Evolutionary conservation across 2,113 vertebrate species (phyloP).

Genomic region (Crotophaga sulcirostris): DNA sequence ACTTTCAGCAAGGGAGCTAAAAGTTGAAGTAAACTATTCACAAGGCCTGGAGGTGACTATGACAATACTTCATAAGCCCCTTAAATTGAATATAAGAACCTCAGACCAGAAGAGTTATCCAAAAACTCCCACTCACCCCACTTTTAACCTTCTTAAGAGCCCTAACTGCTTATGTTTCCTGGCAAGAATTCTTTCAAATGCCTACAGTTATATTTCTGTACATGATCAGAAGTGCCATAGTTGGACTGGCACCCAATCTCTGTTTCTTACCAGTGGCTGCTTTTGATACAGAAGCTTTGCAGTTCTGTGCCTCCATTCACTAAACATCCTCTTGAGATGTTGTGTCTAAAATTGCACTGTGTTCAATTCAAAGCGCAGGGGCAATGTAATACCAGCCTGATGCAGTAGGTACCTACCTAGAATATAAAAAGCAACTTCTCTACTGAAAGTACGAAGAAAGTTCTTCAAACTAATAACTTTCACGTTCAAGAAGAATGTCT

Average conservation of each 20-base stretch:
- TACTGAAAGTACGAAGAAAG: not conserved
- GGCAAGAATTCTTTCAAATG: not conserved
- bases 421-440: not conserved
- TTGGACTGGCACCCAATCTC: not conserved
- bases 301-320: not conserved
- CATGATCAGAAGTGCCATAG: not conserved
- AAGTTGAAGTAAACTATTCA: not conserved
- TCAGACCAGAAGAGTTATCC: not conserved
- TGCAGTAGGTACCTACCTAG: not conserved
- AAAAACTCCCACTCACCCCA: not conserved
- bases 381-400: not conserved
- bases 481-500: not conserved
- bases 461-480: not conserved
- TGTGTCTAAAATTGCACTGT: not conserved
- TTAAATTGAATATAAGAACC: not conserved
- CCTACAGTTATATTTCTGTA: not conserved
- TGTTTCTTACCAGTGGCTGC: not conserved
- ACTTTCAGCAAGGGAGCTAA: not conserved
- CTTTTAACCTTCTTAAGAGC: not conserved
- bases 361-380: not conserved
- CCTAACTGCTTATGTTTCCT: not conserved
- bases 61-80: conserved; percentile 10
- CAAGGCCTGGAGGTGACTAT: not conserved
- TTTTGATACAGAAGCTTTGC: not conserved
- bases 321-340: not conserved